Evolutionary conservation across 2,888 invertebrate genomes (phyloP).

Genomic region (Corbicula japonica): DNA sequence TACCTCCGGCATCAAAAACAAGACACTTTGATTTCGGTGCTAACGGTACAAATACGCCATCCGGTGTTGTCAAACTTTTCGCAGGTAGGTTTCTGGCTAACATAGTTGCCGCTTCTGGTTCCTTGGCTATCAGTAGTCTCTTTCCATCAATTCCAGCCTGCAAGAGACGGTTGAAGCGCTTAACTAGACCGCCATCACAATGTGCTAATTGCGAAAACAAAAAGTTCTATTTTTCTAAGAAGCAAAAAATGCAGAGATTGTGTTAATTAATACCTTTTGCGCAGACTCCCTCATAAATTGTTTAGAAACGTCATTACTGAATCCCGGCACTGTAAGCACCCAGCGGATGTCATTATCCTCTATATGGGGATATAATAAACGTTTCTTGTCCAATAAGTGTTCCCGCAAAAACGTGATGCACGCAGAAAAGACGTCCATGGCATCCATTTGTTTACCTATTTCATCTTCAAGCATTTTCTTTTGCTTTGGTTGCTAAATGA

Average conservation of each 20-base stretch:
- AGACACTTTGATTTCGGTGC: constrained; percentile 41
- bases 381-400: constrained; percentile 20
- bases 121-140: constrained; percentile 37
- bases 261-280: constrained; percentile 37
- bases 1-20: constrained; percentile 56
- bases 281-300: constrained; percentile 61
- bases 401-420: constrained; percentile 42
- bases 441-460: constrained; percentile 45
- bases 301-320: constrained; percentile 54
- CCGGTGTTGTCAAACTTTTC: constrained; percentile 31
- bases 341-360: constrained; percentile 30
- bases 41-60: constrained; percentile 32
- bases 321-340: constrained; percentile 56
- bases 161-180: no score
- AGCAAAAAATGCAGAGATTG: no score
- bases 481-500: constrained; percentile 44
- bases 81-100: constrained; percentile 42
- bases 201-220: no score
- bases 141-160: constrained; percentile 39
- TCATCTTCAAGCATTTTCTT: constrained; percentile 48
- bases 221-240: no score
- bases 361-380: background rate
- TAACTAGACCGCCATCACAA: no score
- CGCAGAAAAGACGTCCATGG: constrained; percentile 51
- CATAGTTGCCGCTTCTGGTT: constrained; percentile 45